Base-by-base conservation (phyloP, 2,888 invertebrate species). In the Megalurothrips usitatus region DNA sequence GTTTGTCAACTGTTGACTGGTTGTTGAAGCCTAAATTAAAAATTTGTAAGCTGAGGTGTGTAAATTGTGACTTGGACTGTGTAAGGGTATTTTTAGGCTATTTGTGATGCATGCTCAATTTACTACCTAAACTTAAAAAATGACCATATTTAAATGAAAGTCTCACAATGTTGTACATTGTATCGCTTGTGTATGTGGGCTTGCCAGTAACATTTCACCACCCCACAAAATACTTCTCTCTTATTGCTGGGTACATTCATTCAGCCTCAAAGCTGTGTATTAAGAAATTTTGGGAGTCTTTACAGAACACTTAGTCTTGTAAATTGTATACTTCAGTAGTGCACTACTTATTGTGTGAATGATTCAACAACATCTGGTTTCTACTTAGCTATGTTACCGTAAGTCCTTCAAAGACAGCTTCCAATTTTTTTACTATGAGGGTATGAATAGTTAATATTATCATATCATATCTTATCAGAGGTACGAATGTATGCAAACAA, bases 21-120 rank as follows among this genome's bases (percentile, higher is more conserved):
- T 19, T 58, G 58, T 58, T 58, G 58, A 75, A 26, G 68, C 26
- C 26, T 75, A 75, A 75, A 26, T 26, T 23, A 8, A 26, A 75
- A 75, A 26, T 26, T 23, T 23, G 12, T 26, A 75, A 26, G n/a
- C 23, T 26, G 26, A 26, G 23, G n/a, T 11, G 2, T 26, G 26
- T 1, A 26, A 75, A 75, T 75, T 75, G 17, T 26, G 26, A 26
- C 26, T 75, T 75, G 68, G 68, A 75, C 68, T 12, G 23, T 26
- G 23, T 75, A 26, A 75, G 68, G 68, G 68, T 75, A 75, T 75
- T 26, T 11, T 26, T 26, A 26, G 34, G 23, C 68, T 75, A 23
- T 26, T 75, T 26, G n/a, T 75, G 68, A 26, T 75, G 68, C 12
- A 75, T 75, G 68, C 68, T 75, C 68, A 75, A 58, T 19, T 58